phyloP scores from a whole-genome alignment of 2,888 invertebrate genomes.

The Leistus spinibarbis region DNA sequence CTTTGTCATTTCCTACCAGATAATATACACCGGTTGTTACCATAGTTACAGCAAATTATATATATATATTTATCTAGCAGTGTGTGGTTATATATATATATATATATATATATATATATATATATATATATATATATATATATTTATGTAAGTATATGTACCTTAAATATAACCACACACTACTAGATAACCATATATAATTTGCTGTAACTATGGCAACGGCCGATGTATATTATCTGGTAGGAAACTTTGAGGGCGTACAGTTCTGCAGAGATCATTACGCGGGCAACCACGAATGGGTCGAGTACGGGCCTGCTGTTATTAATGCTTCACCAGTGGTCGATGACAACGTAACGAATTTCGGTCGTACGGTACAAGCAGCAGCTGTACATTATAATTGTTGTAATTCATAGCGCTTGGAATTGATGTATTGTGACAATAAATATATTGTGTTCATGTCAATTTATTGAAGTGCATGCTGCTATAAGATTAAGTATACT shows the following conservation, averaged over 20 bases:
- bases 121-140: not conserved
- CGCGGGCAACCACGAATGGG: not conserved
- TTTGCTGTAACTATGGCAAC: not conserved
- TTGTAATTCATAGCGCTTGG: not conserved
- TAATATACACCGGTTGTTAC: not conserved
- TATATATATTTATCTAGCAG: no score
- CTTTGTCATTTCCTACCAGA: conserved; percentile 1
- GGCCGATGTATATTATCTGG: not conserved
- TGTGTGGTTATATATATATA: no score
- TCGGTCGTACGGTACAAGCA: not conserved
- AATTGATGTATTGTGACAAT: not conserved
- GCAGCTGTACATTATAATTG: not conserved
- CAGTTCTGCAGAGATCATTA: not conserved
- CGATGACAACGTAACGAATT: conserved; percentile 10
- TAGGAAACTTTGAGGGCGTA: conserved; percentile 2
- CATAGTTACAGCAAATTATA: not conserved
- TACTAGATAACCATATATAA: no score
- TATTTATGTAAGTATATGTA: no score
- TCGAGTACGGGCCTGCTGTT: not conserved
- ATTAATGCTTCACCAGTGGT: not conserved
- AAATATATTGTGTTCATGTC: no score
- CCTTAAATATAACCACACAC: no score
- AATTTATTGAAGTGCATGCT: no score
- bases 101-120: not conserved
- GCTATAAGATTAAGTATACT: no score